Base-by-base conservation (phyloP, 2,888 invertebrate species). In the Zygaena filipendulae region DNA sequence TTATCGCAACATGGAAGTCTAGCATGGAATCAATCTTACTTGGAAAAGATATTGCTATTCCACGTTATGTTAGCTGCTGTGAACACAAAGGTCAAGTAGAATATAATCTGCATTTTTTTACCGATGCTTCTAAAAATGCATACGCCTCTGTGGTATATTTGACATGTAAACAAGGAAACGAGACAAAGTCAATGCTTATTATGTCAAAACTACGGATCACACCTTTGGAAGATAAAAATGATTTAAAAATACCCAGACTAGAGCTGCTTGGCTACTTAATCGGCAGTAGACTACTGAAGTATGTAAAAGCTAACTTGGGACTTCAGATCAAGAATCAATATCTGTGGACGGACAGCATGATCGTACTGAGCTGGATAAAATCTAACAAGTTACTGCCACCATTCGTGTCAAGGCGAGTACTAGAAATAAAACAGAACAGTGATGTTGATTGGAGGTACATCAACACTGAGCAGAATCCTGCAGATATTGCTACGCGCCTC, bases 51-150 rank as follows among this genome's bases (percentile, higher is more conserved):
- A 6, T 16, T 16, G 7, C 4, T 4, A 16, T 16, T 16, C 16
- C 16, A 16, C 4, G 16, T 6, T 16, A 6, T 16, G 7, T 16
- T 6, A 7, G 16, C 5, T 4, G 7, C 4, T 16, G 16, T 16
- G 7, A 16, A 7, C 4, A n/a, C n/a, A n/a, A n/a, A n/a, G n/a
- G n/a, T n/a, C n/a, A n/a, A n/a, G n/a, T n/a, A n/a, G n/a, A n/a
- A n/a, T n/a, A n/a, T n/a, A n/a, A n/a, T n/a, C n/a, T 36, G 8
- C 36, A 36, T 22, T 32, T 32, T 20, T 36, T 32, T 16, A 27
- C 30, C 1, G 36, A 36, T 22, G 27, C 36, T 4, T 36, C 36
- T 9, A 11, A 3, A 4, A 3, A 25, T 11, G 32, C 36, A 1
- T 36, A 36, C 25, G 32, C 32, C 11, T 27, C 32, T 5, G 27